Percentiles rank a stretch among this genome's conserved stretches.
Conservation (phyloP, 2,113 vertebrate genomes). For the Grallaria varia region DNA sequence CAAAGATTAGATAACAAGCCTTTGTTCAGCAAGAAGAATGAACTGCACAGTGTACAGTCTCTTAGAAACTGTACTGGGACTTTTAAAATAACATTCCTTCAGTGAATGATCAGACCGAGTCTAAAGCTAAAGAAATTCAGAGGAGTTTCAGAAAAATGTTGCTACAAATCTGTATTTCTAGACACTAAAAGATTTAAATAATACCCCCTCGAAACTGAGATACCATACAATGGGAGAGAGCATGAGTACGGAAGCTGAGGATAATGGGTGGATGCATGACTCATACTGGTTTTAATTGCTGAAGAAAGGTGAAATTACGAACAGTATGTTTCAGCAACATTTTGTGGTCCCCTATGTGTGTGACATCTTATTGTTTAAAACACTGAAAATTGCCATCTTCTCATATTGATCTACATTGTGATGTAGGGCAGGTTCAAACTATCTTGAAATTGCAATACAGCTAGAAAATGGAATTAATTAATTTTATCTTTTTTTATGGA, state of each 20-base stretch:
- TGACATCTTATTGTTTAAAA: conserved; percentile 1
- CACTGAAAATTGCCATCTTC: neutral
- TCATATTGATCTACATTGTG: neutral
- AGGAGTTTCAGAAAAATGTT: neutral
- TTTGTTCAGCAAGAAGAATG: neutral
- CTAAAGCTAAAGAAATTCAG: neutral
- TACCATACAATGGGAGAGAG: neutral
- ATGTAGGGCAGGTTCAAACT: neutral
- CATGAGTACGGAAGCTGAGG: neutral
- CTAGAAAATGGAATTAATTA: neutral
- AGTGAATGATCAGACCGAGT: neutral
- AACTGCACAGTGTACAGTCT: neutral
- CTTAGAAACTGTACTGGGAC: neutral
- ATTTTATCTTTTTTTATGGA: neutral
- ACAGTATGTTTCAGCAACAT: neutral
- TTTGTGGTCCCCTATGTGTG: neutral
- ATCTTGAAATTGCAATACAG: neutral
- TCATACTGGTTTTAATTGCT: neutral
- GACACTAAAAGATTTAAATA: neutral
- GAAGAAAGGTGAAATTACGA: conserved; percentile 18
- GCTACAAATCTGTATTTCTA: neutral
- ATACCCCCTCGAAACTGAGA: neutral
- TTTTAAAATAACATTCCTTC: neutral
- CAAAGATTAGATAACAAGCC: neutral
- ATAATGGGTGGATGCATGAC: neutral